These are phyloP conservation scores for Ormyrus rosae DNA, from an alignment of 2,888 invertebrate species.

Conservation along the genomic window DNA sequence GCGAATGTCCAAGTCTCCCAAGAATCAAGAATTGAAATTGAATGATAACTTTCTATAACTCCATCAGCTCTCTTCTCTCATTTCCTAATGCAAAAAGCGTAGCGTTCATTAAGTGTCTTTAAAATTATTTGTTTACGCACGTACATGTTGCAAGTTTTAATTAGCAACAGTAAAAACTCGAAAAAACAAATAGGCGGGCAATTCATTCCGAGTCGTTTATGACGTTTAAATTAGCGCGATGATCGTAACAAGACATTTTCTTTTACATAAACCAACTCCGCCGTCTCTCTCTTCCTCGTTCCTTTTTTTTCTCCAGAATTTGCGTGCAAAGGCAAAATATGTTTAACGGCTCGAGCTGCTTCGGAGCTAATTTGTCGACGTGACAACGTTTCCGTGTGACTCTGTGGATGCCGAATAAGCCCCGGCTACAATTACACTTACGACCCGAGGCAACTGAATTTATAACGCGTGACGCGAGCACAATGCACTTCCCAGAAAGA, in stretches of 20 bases:
- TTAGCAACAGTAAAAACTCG: constrained; percentile 14
- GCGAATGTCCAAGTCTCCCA: constrained; percentile 19
- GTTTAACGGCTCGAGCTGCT: constrained; percentile 36
- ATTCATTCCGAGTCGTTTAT: constrained; percentile 19
- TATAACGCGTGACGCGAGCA: constrained; percentile 49
- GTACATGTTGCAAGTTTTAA: neutral
- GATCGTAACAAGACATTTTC: constrained; percentile 47
- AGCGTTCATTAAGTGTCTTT: no score
- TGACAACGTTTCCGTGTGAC: constrained; percentile 56
- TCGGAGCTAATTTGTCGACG: constrained; percentile 55
- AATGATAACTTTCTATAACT: constrained; percentile 31
- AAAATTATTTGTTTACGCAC: no score
- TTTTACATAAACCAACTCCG: constrained; percentile 32
- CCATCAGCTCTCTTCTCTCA: neutral
- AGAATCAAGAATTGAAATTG: constrained; percentile 33
- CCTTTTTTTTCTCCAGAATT: constrained; percentile 19
- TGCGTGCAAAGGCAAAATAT: constrained; percentile 53
- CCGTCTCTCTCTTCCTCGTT: neutral
- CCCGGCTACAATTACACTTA: constrained; percentile 51
- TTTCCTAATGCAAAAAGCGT: neutral
- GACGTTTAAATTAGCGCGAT: constrained; percentile 31
- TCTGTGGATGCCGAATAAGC: constrained; percentile 45
- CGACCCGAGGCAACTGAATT: constrained; percentile 40
- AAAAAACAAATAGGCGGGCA: neutral
- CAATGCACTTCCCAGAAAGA: constrained; percentile 43